Evolutionary conservation across 2,888 invertebrate species (phyloP).

Genomic region (Tachina lurida): DNA sequence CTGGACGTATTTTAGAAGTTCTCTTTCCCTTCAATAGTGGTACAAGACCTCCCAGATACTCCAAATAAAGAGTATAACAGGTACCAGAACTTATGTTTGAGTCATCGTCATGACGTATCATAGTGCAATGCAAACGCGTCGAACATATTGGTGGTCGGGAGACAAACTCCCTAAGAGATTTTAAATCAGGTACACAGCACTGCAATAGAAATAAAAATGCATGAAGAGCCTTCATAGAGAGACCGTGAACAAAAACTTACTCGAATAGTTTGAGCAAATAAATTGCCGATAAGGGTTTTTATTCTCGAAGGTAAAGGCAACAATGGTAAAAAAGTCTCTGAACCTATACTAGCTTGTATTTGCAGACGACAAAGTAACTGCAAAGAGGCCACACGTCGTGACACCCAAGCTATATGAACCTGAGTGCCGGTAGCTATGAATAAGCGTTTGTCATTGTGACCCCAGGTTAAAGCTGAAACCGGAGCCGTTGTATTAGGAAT

Average conservation of each 20-base stretch:
- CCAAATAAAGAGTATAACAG: constrained; percentile 94
- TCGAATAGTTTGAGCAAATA: constrained; percentile 96
- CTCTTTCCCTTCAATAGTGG: constrained; percentile 97
- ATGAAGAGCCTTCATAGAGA: background rate
- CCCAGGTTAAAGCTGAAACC: constrained; percentile 98
- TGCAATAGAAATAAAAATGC: constrained; percentile 79
- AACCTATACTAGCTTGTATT: constrained; percentile 89
- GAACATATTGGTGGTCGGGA: constrained; percentile 93
- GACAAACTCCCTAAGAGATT: constrained; percentile 95
- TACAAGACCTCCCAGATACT: constrained; percentile 97
- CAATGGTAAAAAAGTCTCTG: constrained; percentile 89
- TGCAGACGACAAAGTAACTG: constrained; percentile 94
- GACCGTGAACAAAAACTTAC: constrained; percentile 84
- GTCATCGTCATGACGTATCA: constrained; percentile 96
- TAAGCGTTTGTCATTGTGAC: constrained; percentile 97
- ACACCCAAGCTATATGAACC: constrained; percentile 97
- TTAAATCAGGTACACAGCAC: constrained; percentile 97
- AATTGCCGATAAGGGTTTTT: constrained; percentile 91
- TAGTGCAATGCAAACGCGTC: constrained; percentile 97
- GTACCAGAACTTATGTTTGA: constrained; percentile 87
- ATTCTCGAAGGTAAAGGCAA: constrained; percentile 95
- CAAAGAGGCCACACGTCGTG: constrained; percentile 93
- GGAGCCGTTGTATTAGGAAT: constrained; percentile 90
- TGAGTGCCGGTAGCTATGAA: constrained; percentile 96
- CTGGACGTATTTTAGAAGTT: constrained; percentile 98